Evolutionary conservation across 1,140 invertebrate species (phyloP), one percentile per base, ranked within the genome.

Genomic region (Rhynchophorus ferrugineus): DNA sequence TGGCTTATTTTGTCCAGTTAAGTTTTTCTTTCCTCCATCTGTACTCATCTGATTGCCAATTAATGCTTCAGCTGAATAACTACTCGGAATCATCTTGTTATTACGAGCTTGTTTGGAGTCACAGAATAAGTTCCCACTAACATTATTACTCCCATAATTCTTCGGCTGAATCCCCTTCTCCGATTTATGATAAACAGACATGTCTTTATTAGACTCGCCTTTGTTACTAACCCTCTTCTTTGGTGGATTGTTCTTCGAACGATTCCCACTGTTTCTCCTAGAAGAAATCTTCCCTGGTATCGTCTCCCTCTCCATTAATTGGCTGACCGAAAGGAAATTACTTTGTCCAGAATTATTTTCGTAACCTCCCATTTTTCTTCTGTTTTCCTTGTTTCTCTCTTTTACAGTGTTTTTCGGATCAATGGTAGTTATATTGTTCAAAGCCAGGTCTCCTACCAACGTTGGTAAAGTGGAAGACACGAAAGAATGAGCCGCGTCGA

Each of bases 291-390:
- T 56, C 3, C 53, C 54, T 9, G 63, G 56, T 18, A 46, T 57
- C 18, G 13, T 34, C 41, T 75, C 75, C 20, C 77, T 75, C 52
- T 83, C 79, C 8, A 83, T 78, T 7, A 83, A 59, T 54, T 83
- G 80, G 67, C 80, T 83, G 0, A 83, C 81, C 0, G 81, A 83
- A 3, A 83, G 59, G 43, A 82, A 82, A 45, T 65, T 71, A 9
- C 50, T 57, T 29, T 62, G 61, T 22, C 20, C 19, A 56, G 52
- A 48, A 58, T 57, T 52, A 59, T 56, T 41, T 17, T 60, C 50
- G 20, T 17, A 41, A 18, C 37, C 46, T 9, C 19, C 41, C n/a
- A 43, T 36, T 59, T 49, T 55, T 56, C 36, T 33, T 16, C 34
- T 58, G 37, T 11, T 63, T 57, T 54, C 68, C 64, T 24, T 71